Base-by-base conservation (phyloP, 2,888 invertebrate genomes). In the Diarsia brunnea region DNA sequence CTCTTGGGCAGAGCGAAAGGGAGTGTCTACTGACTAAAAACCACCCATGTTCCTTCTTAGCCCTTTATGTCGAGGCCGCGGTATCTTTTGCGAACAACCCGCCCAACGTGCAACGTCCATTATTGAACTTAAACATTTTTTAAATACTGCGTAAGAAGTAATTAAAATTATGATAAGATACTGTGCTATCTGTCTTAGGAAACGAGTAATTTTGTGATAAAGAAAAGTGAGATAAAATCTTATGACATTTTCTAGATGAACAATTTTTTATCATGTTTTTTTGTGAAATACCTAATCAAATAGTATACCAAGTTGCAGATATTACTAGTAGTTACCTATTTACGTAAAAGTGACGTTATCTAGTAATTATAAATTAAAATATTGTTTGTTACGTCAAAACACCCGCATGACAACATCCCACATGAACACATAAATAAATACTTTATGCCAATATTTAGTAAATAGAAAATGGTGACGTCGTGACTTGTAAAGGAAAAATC, bases 201-300 rank as follows among this genome's bases (percentile, higher is more conserved):
- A 78, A 83, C 49, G 83, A 83, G 47, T 49, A 66, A 77, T 66
- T 83, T 69, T 24, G n/a, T 55, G 69, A 78, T 83, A 60, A 47
- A 58, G 53, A 51, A 79, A 21, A n/a, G 19, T 75, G 19, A 74
- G 81, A 78, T 77, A 65, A 78, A 24, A 75, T 75, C 64, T 75
- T 75, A 78, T 60, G 58, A 81, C 75, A 65, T 65, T 81, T 65
- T 81, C 45, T 14, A n/a, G 38, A 27, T 19, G 19, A 58, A 47
- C 53, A 1, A 4, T 16, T 58, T n/a, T 72, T 77, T 74, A 55
- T 75, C 64, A 27, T 75, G 75, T 75, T 51, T 81, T 77, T 75
- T 81, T 77, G 2, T 21, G 75, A 64, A 75, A 78, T 58, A 64
- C 31, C 7, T 77, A 10, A 55, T 55, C 27, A 74, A 77, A 81